Conservation (phyloP, 2,797 vertebrate genomes). For the Ctenopoma kingsleyae region DNA sequence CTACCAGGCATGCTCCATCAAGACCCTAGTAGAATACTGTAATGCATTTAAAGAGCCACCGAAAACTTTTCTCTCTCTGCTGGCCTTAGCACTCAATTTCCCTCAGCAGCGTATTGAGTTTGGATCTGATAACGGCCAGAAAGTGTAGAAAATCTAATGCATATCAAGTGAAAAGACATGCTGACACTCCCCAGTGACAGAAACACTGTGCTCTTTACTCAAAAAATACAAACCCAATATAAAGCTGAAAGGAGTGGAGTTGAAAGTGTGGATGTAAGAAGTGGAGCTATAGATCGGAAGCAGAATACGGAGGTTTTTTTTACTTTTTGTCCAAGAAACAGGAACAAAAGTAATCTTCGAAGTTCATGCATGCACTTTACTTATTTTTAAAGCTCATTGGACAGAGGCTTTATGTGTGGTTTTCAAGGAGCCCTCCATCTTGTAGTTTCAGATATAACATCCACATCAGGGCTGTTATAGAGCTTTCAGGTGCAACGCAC, state of each 20-base stretch:
- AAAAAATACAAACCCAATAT: slow-evolving; percentile 66
- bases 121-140: slow-evolving; percentile 77
- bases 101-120: slow-evolving; percentile 68
- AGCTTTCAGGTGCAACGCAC: no score
- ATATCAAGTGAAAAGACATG: slow-evolving; percentile 79
- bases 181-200: slow-evolving; percentile 70
- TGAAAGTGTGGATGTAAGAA: slow-evolving; percentile 1
- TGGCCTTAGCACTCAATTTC: slow-evolving; percentile 76
- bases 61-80: slow-evolving; percentile 47
- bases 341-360: slow-evolving; percentile 13
- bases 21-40: slow-evolving; percentile 62
- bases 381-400: no score
- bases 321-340: background rate
- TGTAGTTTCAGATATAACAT: no score
- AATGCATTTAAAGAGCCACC: slow-evolving; percentile 71
- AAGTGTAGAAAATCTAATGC: slow-evolving; percentile 78
- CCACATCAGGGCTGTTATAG: no score
- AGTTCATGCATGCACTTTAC: background rate
- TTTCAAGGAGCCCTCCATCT: no score
- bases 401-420: no score
- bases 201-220: slow-evolving; percentile 54
- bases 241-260: slow-evolving; percentile 48
- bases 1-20: slow-evolving; percentile 47
- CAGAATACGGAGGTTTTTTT: background rate
- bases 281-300: background rate